Conservation (phyloP, 2,888 invertebrate genomes). For the Cyaniris semiargus region DNA sequence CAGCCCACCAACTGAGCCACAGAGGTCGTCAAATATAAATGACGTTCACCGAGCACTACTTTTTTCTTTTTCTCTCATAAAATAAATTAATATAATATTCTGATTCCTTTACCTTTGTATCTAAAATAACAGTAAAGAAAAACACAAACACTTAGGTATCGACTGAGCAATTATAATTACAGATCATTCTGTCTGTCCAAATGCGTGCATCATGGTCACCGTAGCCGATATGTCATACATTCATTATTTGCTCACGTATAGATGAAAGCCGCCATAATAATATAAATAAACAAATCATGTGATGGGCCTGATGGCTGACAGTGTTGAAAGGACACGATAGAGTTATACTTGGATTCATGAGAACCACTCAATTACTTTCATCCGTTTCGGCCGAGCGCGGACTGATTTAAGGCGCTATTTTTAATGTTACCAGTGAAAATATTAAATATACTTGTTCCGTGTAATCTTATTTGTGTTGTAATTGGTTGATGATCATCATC, state of each 20-base stretch:
- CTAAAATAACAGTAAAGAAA: neutral
- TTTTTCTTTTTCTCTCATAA: neutral
- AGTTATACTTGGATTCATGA: constrained; percentile 65
- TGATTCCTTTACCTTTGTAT: neutral
- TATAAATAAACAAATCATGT: constrained; percentile 76
- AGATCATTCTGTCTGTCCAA: neutral
- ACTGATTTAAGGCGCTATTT: constrained; percentile 43
- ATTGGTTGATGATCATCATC: neutral
- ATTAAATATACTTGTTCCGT: constrained; percentile 11
- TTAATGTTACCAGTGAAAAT: constrained; percentile 24
- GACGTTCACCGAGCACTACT: neutral
- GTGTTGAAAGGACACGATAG: constrained; percentile 64
- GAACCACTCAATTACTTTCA: constrained; percentile 56
- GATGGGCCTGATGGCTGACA: constrained; percentile 62
- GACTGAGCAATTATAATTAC: neutral
- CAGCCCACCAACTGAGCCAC: no score
- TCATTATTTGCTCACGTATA: constrained; percentile 78
- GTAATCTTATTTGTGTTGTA: constrained; percentile 27
- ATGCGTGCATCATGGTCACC: constrained; percentile 39
- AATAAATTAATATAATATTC: neutral
- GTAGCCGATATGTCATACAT: constrained; percentile 69
- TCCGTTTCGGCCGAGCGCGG: constrained; percentile 46
- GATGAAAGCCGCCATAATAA: constrained; percentile 76
- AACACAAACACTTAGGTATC: neutral
- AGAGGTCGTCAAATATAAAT: no score